Evolutionary conservation across 2,888 invertebrate genomes (phyloP).

Genomic region (Dasypogon diadema): DNA sequence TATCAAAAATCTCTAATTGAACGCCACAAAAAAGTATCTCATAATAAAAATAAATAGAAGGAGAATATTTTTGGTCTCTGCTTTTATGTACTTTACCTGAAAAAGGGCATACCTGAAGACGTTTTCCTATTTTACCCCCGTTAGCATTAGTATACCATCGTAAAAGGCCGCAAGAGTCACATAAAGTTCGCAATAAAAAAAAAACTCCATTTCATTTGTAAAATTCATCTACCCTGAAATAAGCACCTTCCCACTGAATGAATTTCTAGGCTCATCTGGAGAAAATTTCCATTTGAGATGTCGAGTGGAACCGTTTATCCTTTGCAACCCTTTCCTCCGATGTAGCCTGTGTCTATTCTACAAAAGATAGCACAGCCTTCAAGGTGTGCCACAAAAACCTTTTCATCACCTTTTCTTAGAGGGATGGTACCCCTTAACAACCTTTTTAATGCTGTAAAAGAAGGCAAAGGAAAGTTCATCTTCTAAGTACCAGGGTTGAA

Average conservation of each 20-base stretch:
- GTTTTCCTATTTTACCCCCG: constrained; percentile 11
- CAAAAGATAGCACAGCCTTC: constrained; percentile 15
- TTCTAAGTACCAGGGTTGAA: constrained; percentile 15
- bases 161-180: constrained; percentile 3
- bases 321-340: constrained; percentile 22
- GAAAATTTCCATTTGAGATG: constrained; percentile 1
- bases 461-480: constrained; percentile 36
- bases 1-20: too few species aligned
- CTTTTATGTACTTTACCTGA: neutral
- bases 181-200: constrained; percentile 18
- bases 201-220: constrained; percentile 31
- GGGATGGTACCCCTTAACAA: constrained; percentile 9
- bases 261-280: constrained; percentile 39
- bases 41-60: too few species aligned
- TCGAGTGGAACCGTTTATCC: constrained; percentile 13
- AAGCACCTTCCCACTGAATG: constrained; percentile 13
- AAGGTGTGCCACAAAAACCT: constrained; percentile 29
- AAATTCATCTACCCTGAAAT: constrained; percentile 32
- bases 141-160: constrained; percentile 9
- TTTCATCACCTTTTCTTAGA: constrained; percentile 42
- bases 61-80: neutral
- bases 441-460: constrained; percentile 28
- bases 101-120: neutral
- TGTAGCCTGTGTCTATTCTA: constrained; percentile 15
- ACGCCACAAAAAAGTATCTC: too few species aligned